Evolutionary conservation across 2,888 invertebrate species (phyloP), one percentile per base, ranked within the genome.

Genomic region (Choreutis nemorana): DNA sequence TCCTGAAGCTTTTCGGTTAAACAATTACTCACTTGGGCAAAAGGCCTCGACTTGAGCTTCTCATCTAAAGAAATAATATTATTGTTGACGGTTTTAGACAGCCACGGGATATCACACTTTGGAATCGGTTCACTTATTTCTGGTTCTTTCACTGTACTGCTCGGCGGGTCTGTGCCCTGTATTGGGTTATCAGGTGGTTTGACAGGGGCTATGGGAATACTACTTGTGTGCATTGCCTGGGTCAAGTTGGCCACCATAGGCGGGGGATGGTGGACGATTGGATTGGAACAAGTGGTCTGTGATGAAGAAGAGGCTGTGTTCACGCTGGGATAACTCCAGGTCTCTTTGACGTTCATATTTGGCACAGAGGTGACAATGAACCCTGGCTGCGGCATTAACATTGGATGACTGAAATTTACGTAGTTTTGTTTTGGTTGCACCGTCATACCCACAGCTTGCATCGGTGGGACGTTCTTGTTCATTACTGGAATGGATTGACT

Each of bases 351-450:
- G 37, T 68, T 75, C 28, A 75, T 65, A 63, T 73, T 79, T 57
- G 82, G 81, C 64, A 82, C 67, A 34, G 82, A 78, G 35, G 81
- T 82, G 30, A 80, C 72, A 35, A 80, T 73, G 45, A 60, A 80
- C 28, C 79, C 79, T 12, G 79, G 66, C 39, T 77, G 79, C 6
- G 77, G 78, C 45, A 80, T 56, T 20, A 80, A 50, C 30, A 80
- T 54, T 5, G 81, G 68, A 45, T 80, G 67, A 40, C 82, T 77
- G 20, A 73, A 67, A 38, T 83, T 83, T 33, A 82, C 70, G 35
- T 67, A 78, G 42, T 75, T 81, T 35, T 67, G 60, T 52, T 83
- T 80, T n/a, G 82, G 70, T 32, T 70, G 75, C 36, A 73, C 66
- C 37, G 79, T 65, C 56, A 81, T 59, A 7, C 81, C 68, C 22